Conservation (phyloP, 2,113 vertebrate species). For the Neogobius melanostomus region DNA sequence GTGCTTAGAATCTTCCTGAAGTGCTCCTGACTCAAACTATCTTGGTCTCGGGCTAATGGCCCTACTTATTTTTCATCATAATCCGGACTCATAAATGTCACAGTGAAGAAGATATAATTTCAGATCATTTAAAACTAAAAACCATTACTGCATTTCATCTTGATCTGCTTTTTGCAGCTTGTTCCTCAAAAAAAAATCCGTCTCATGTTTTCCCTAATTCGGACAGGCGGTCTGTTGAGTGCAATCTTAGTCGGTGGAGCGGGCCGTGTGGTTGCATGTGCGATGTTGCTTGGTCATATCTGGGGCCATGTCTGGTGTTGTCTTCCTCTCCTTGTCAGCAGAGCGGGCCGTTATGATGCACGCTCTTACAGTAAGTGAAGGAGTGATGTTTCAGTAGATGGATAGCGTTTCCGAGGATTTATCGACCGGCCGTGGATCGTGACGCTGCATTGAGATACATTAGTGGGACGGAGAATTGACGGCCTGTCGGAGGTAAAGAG, state of each 20-base stretch:
- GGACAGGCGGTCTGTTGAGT: conserved; percentile 40
- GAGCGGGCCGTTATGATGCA: conserved; percentile 40
- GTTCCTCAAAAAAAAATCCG: conserved; percentile 21
- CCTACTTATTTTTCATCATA: conserved; percentile 5
- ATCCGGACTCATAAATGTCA: conserved; percentile 15
- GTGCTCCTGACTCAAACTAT: conserved; percentile 8
- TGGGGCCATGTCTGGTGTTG: conserved; percentile 53
- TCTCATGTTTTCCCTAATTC: conserved; percentile 42
- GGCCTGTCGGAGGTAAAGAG: conserved; percentile 41
- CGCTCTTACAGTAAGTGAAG: conserved; percentile 79
- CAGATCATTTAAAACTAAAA: conserved; percentile 18
- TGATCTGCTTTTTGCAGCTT: conserved; percentile 13
- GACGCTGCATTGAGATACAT: conserved; percentile 74
- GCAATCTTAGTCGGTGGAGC: conserved; percentile 36
- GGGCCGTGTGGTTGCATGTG: conserved; percentile 45
- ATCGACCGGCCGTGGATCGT: conserved; percentile 71
- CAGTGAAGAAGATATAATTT: conserved; percentile 8
- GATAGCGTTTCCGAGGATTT: conserved; percentile 77
- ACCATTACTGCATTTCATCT: conserved; percentile 5
- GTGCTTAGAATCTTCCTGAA: not conserved
- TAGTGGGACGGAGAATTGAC: conserved; percentile 66
- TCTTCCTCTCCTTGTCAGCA: conserved; percentile 67
- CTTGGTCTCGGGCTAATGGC: not conserved
- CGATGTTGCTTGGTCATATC: conserved; percentile 40
- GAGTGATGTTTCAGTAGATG: conserved; percentile 79